phyloP scores from a whole-genome alignment of 1,140 invertebrate species.

The Camponotus floridanus region DNA sequence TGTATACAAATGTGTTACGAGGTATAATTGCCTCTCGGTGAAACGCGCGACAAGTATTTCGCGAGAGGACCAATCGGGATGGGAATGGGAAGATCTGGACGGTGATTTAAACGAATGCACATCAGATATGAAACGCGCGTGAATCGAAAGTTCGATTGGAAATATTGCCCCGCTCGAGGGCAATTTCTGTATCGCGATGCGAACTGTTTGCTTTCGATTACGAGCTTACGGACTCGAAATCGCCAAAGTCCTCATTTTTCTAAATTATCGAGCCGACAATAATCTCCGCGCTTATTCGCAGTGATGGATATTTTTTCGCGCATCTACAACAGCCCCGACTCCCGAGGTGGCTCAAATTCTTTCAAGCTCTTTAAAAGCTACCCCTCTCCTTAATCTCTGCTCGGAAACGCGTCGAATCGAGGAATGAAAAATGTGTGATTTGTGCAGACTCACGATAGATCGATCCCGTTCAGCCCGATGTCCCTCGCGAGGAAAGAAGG shows the following conservation, averaged over 20 bases:
- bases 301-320: too few relatives aligned
- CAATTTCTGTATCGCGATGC: background rate
- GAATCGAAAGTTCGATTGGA: too few relatives aligned
- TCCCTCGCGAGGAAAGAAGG: background rate
- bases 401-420: background rate
- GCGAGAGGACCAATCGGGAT: background rate
- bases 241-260: too few relatives aligned
- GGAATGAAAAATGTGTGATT: background rate
- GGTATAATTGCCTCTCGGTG: background rate
- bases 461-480: background rate
- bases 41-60: background rate
- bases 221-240: background rate
- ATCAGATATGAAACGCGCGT: background rate
- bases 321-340: too few relatives aligned
- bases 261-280: too few relatives aligned
- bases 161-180: too few relatives aligned
- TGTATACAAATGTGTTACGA: too few relatives aligned
- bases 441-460: background rate
- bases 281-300: too few relatives aligned
- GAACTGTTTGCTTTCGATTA: background rate
- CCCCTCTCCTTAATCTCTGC: too few relatives aligned
- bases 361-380: too few relatives aligned
- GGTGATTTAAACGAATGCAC: background rate
- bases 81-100: background rate
- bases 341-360: too few relatives aligned